Evolutionary conservation across 1,140 invertebrate species (phyloP), one percentile per base, ranked within the genome.

Genomic region (Monochamus saltuarius): DNA sequence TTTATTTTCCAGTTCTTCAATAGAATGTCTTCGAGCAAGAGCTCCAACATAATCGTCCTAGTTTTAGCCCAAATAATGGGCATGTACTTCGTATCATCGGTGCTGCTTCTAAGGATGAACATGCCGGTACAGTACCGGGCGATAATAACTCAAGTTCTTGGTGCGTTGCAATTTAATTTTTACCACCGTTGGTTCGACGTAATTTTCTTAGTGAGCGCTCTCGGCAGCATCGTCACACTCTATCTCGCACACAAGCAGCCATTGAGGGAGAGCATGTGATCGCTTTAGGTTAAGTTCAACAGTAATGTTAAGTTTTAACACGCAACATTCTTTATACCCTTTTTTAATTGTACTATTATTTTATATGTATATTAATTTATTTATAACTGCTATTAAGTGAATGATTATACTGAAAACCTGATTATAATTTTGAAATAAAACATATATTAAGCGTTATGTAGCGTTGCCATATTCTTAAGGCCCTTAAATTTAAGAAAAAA

Each of bases 141-240:
- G 39, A 99, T 99, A 60, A 97, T 99, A 58, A 99, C 97, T 0
- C 91, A 99, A 83, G 97, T 99, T 0, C 79, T 99, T 0, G 97
- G 97, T 7, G 96, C 98, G 76, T 79, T 99, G 54, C 96, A 99
- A 77, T 99, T 99, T 72, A 98, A 96, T 76, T 99, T 99, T 82
- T 99, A 99, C 77, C 98, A 99, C 79, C 86, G 98, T 49, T 99
- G 98, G 98, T 99, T 99, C 80, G 98, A 99, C 81, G 96, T 99
- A 0, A 99, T 99, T 77, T 99, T 99, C 78, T 84, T 99, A 49
- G 89, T 99, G 29, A 97, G 94, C 70, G 97, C 97, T 1, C 77
- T 99, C 40, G 93, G 94, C 16, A 98, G 94, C 62, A 97, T 99
- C 73, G 87, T 90, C 61, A 97, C 99, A 70, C 80, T 99, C 19